Base-by-base conservation (phyloP, 2,797 vertebrate species). In the Clarias pachynema region DNA sequence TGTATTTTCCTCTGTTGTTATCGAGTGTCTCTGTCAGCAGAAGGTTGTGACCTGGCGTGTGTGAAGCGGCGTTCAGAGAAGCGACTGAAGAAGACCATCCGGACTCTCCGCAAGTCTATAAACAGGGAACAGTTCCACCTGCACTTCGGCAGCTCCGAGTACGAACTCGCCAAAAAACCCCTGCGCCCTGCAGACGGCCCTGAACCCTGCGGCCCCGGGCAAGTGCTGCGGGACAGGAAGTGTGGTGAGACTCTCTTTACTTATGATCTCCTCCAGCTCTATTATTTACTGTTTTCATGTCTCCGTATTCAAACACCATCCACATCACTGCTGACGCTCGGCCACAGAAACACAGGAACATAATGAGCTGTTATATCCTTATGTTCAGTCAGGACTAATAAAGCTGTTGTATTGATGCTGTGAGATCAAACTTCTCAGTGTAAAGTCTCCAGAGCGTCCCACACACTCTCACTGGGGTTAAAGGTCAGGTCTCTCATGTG, bases 81-180 rank as follows among this genome's bases (percentile, higher is more conserved):
- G 92, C 95, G 96, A 73, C 96, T 99, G 40, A 96, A 96, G 88
- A 99, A 98, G 91, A 98, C 97, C 84, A 95, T 98, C 89, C 93
- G 98, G n/a, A 97, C 96, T 0, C 90, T 99, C 84, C 95, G 97
- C 89, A 99, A 98, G 91, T 97, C 97, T 6, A 97, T 97, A 91
- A 96, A 95, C 94, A 94, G 96, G 90, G 97, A 98, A 60, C 97
- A 98, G 92, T 97, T 99, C 85, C 96, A 97, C 79, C 87, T 99
- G 34, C 97, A 96, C 5, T 91, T 99, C 40, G 95, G 96, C 0
- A 97, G 97, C 18, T 82, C 92, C 0, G 96, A 97, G 89, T 97
- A 97, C 0, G 96, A 98, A 82, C 90, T 96, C 34, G 93, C 95
- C 86, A 96, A 94, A 79, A 97, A 93, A 91, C 86, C 92, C 29